Base-by-base conservation (phyloP, 2,888 invertebrate species). In the Pheosia tremula region DNA sequence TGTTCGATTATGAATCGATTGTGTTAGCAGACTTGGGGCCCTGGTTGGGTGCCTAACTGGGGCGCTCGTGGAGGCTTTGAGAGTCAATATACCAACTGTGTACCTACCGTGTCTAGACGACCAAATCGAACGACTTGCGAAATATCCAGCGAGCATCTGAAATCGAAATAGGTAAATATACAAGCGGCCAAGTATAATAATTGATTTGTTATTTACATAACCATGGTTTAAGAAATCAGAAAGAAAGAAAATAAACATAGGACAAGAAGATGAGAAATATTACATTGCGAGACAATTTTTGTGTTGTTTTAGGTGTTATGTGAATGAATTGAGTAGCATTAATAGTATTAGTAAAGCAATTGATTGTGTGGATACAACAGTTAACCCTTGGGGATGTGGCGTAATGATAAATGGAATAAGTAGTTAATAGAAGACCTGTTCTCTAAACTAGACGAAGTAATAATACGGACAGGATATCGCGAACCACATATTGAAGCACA, bases 61-160 rank as follows among this genome's bases (percentile, higher is more conserved):
- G 24, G 24, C 24, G 24, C 2, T 24, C 24, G 24, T 24, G 24
- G 24, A 24, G 24, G 24, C 24, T 24, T 24, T 24, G 24, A 24
- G 24, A 24, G 24, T 24, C 24, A 24, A 24, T 24, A 24, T 24
- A 24, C 24, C 24, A 24, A 24, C 24, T 24, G 24, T 24, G 24
- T 24, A 72, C 85, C 84, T 81, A 93, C 93, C 67, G 91, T 92
- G 67, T 93, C 93, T 60, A 91, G 72, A 45, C 92, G 90, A 11
- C 93, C 93, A 59, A 85, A 85, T 50, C 89, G 89, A 37, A 93
- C 93, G 2, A 93, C 90, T 88, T 93, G 93, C 6, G 93, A 84
- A 57, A 93, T 92, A 68, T 93, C 93, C 74, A 93, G 69, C 11
- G 91, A 88, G 68, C 93, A 93, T 68, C 93, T 93, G 87, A 50